Evolutionary conservation across 1,140 invertebrate genomes (phyloP), one percentile per base, ranked within the genome.

Genomic region (Drosophila grimshawi): DNA sequence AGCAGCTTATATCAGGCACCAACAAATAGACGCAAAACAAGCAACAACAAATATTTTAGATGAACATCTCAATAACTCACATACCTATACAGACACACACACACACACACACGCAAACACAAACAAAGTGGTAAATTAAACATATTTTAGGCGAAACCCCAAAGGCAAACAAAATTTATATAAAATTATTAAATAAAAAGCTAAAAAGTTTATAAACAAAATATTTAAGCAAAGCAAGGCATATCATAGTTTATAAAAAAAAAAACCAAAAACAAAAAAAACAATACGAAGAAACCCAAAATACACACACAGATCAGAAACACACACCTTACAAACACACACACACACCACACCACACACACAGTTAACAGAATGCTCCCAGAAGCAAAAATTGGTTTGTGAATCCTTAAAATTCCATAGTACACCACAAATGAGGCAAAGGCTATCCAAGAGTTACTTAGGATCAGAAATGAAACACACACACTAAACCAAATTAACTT

Each of bases 211-310:
- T 70, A 63, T 61, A 80, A 62, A 57, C 61, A 71, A 85, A 89
- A 86, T 90, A 89, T 81, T 89, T 89, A 90, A 89, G 81, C 81
- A 90, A 86, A 88, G 80, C 80, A 88, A 88, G 77, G 85, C 85
- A 88, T 88, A 88, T 88, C 85, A 88, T 88, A 88, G 85, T 85
- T 89, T 88, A 89, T 89, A 88, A 86, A 48, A 89, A 78, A 56
- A 62, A 59, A 59, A 59, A 76, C 43, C 27, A 62, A 48, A 56
- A 62, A 49, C 62, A 77, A 62, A 67, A 41, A 33, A 60, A 57
- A 46, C 51, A 41, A 6, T 52, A 73, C 48, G 59, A 11, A 52
- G 35, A 65, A 68, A 66, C 35, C n/a, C 51, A 39, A 71, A 29
- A 67, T 3, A 43, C 30, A 46, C 35, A 49, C 32, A 46, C 37